phyloP scores from a whole-genome alignment of 2,113 vertebrate genomes.

The Saccopteryx leptura region DNA sequence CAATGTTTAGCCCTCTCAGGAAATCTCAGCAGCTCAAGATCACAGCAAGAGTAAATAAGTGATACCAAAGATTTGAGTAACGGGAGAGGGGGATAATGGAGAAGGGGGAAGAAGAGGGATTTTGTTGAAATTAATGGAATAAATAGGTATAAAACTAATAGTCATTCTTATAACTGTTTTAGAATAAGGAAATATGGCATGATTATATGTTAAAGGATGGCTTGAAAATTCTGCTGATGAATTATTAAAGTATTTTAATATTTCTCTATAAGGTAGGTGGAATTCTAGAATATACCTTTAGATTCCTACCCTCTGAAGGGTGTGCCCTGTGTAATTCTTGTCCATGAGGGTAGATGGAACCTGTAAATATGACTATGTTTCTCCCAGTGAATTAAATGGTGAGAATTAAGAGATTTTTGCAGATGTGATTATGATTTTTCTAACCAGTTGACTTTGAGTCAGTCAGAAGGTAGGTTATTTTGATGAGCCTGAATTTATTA shows the following conservation, averaged over 20 bases:
- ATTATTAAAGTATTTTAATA: slow-evolving; percentile 46
- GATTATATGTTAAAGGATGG: neutral
- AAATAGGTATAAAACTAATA: slow-evolving; percentile 41
- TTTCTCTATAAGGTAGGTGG: neutral
- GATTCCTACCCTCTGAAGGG: neutral
- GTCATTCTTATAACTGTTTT: neutral
- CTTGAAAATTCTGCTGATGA: slow-evolving; percentile 23
- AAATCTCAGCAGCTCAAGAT: slow-evolving; percentile 64
- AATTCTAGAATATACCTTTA: neutral
- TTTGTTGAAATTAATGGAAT: slow-evolving; percentile 42
- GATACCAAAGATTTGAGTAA: neutral
- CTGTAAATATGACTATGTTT: neutral
- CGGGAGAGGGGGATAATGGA: neutral
- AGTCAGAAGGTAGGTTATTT: neutral
- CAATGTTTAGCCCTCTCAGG: slow-evolving; percentile 49
- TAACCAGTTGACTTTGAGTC: neutral
- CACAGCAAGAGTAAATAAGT: slow-evolving; percentile 62
- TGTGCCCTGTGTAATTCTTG: neutral
- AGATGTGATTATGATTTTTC: neutral
- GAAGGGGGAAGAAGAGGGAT: neutral
- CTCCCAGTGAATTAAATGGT: neutral
- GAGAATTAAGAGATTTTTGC: neutral
- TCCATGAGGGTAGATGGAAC: neutral
- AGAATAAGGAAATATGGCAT: neutral
- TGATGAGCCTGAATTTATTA: neutral